A percentile compares a stretch with the other conserved stretches of the same genome.
Evolutionary conservation across 2,113 vertebrate genomes (phyloP).

Genomic region (Andinoacara biseriatus): DNA sequence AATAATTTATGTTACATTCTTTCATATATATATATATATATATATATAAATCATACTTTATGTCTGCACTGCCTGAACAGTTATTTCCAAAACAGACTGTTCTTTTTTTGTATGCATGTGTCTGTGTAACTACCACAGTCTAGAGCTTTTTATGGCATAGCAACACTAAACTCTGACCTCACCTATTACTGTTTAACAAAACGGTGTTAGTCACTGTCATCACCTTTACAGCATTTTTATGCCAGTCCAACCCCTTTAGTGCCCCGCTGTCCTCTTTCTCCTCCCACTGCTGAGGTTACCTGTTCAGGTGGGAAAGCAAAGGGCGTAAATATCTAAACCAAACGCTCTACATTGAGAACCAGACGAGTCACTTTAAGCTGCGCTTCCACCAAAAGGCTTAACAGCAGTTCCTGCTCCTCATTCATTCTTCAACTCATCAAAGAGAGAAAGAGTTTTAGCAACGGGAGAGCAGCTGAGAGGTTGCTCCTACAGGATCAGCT

Average conservation of each 20-base stretch:
- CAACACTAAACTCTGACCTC: conserved; percentile 28
- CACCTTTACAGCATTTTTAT: neutral
- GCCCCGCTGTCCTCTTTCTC: conserved; percentile 14
- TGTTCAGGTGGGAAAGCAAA: conserved; percentile 6
- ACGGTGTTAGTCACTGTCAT: neutral
- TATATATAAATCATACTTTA: neutral
- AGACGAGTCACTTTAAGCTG: neutral
- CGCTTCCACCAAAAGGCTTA: conserved; percentile 11
- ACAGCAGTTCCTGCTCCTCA: conserved; percentile 36
- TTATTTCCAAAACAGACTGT: neutral
- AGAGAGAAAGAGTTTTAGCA: conserved; percentile 33
- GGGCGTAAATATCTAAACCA: conserved; percentile 33
- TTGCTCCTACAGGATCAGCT: conserved; percentile 46
- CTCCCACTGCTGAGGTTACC: conserved; percentile 55
- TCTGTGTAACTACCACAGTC: neutral
- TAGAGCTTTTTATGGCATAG: conserved; percentile 15
- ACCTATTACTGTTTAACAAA: conserved; percentile 30
- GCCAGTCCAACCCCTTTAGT: conserved; percentile 5
- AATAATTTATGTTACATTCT: neutral
- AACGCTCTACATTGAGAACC: neutral
- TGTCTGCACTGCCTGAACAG: neutral
- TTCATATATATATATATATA: neutral
- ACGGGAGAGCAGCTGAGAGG: conserved; percentile 30
- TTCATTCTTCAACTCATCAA: conserved; percentile 41
- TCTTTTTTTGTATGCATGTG: neutral